A percentile compares a stretch with the other conserved stretches of the same genome.
Conservation (phyloP, 2,797 vertebrate genomes). For the Ctenopoma multispine region DNA sequence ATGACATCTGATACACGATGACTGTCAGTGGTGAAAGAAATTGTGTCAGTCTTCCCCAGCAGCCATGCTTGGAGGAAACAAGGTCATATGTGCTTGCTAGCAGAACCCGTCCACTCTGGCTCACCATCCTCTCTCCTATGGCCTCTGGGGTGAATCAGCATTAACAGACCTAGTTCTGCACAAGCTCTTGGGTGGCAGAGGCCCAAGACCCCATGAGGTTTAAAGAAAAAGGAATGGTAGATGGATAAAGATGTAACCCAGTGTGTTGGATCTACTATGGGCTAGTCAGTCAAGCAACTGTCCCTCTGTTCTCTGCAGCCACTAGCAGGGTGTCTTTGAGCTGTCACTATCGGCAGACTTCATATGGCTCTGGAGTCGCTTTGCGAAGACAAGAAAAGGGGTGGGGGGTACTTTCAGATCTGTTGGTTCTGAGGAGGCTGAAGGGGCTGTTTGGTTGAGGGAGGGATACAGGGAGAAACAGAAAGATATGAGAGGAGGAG, state of each 20-base stretch:
- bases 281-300: slow-evolving; percentile 46
- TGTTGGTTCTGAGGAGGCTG: slow-evolving; percentile 60
- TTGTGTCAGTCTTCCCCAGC: slow-evolving; percentile 55
- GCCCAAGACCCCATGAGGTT: slow-evolving; percentile 28
- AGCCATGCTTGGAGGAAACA: slow-evolving; percentile 56
- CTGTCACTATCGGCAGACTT: slow-evolving; percentile 71
- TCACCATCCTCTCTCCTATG: slow-evolving; percentile 31
- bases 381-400: slow-evolving; percentile 64
- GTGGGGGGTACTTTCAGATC: slow-evolving; percentile 56
- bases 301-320: slow-evolving; percentile 57
- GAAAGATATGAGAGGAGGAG: slow-evolving; percentile 30
- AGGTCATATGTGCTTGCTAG: slow-evolving; percentile 49
- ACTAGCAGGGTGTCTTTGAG: slow-evolving; percentile 71
- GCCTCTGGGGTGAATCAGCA: slow-evolving; percentile 44
- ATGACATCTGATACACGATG: slow-evolving; percentile 33
- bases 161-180: slow-evolving; percentile 54
- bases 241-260: slow-evolving; percentile 56
- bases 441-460: slow-evolving; percentile 53
- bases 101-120: slow-evolving; percentile 45
- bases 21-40: slow-evolving; percentile 53
- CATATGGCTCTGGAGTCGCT: slow-evolving; percentile 65
- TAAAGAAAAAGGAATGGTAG: slow-evolving; percentile 24
- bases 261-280: slow-evolving; percentile 40
- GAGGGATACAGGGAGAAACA: slow-evolving; percentile 30
- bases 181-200: slow-evolving; percentile 26